phyloP scores from a whole-genome alignment of 1,140 invertebrate genomes.

The Proctacanthus coquilletti region DNA sequence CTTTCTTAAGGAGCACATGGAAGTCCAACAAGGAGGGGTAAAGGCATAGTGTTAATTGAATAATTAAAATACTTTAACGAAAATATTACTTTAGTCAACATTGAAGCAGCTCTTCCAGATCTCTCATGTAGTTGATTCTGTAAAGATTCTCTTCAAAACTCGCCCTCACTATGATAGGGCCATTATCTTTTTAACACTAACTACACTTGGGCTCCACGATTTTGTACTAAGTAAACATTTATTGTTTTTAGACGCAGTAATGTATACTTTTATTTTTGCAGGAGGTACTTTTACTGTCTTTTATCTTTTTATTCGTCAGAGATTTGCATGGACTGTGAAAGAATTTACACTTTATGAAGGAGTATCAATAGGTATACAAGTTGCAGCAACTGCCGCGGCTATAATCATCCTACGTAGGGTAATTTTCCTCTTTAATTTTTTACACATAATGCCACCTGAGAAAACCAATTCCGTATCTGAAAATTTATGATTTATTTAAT shows the following conservation, averaged over 20 bases:
- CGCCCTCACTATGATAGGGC: constrained; percentile 40
- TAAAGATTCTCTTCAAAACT: constrained; percentile 39
- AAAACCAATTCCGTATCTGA: too few relatives aligned
- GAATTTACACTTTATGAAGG: constrained; percentile 40
- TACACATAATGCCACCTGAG: too few relatives aligned
- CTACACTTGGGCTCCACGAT: too few relatives aligned
- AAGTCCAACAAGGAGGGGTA: constrained; percentile 12
- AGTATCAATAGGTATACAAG: too few relatives aligned
- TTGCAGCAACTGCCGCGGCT: too few relatives aligned
- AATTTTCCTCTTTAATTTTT: too few relatives aligned
- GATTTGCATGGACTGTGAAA: constrained; percentile 47
- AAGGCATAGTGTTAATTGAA: constrained; percentile 6
- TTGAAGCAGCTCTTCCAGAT: constrained; percentile 36
- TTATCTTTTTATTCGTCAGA: constrained; percentile 45
- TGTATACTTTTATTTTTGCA: constrained; percentile 37
- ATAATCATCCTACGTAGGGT: too few relatives aligned
- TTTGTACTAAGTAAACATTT: too few relatives aligned
- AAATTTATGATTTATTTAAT: too few relatives aligned
- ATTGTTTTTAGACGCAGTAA: constrained; percentile 37
- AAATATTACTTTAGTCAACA: constrained; percentile 19
- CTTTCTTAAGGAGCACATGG: constrained; percentile 22
- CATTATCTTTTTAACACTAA: too few relatives aligned
- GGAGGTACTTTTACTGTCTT: constrained; percentile 37
- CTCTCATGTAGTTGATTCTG: constrained; percentile 39
- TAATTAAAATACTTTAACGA: not conserved